These are phyloP conservation scores for Sinonovacula constricta DNA, from an alignment of 1,140 invertebrate genomes.

Conservation along the genomic window DNA sequence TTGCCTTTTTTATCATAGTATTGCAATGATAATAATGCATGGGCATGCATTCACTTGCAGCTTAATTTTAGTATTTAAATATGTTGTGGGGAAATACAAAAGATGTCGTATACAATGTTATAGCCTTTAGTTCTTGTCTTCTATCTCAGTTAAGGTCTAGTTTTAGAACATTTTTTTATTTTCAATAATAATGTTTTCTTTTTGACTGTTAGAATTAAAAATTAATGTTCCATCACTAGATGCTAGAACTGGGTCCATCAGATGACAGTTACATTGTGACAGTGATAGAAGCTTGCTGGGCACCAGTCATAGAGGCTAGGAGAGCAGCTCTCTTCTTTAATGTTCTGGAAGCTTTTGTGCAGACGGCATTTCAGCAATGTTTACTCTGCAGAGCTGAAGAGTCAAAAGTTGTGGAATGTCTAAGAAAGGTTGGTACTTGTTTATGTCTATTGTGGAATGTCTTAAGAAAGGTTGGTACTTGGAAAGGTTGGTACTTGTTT, in stretches of 20 bases:
- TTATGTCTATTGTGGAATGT: too few species aligned
- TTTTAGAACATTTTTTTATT: background rate
- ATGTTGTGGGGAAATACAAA: background rate
- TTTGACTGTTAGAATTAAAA: background rate
- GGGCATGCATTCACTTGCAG: too few species aligned
- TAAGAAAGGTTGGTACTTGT: conserved; percentile 22
- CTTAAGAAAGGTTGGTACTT: too few species aligned
- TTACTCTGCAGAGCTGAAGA: conserved; percentile 7
- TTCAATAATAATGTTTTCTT: background rate
- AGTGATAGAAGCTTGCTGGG: conserved; percentile 13
- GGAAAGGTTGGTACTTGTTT: too few species aligned
- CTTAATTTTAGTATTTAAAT: too few species aligned
- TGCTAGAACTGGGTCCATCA: background rate
- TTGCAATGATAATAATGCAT: too few species aligned
- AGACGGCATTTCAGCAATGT: conserved; percentile 16
- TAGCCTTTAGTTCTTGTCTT: background rate
- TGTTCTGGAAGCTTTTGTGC: conserved; percentile 30
- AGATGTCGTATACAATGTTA: background rate
- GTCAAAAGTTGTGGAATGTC: conserved; percentile 9
- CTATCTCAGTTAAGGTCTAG: background rate
- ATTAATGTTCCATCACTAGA: background rate
- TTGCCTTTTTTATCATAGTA: too few species aligned
- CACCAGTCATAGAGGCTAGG: conserved; percentile 19
- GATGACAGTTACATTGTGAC: conserved; percentile 6
- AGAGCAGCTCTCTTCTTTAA: conserved; percentile 18